phyloP scores from a whole-genome alignment of 2,113 vertebrate species.

The Aviceda subcristata region DNA sequence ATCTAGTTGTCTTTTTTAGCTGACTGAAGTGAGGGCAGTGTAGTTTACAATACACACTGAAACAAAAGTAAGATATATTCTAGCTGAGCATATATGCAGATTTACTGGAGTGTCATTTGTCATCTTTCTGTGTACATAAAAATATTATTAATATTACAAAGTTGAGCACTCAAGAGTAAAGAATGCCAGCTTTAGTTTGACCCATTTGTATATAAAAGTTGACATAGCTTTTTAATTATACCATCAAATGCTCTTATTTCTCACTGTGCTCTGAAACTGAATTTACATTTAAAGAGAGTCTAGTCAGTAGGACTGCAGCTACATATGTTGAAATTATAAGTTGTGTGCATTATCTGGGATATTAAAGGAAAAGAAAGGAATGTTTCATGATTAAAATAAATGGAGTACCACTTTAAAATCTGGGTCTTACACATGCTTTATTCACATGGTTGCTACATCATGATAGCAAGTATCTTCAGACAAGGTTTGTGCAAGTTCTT shows the following conservation, averaged over 20 bases:
- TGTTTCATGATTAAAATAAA: not conserved
- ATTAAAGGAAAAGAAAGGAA: not conserved
- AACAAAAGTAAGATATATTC: not conserved
- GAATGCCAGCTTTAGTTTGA: not conserved
- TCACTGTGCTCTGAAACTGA: not conserved
- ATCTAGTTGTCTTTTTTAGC: not conserved
- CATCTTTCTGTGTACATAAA: not conserved
- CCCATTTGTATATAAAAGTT: not conserved
- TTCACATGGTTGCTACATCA: not conserved
- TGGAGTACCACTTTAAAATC: not conserved
- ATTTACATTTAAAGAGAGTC: not conserved
- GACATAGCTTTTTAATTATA: not conserved
- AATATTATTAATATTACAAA: not conserved
- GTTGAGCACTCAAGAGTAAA: not conserved
- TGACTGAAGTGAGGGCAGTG: not conserved
- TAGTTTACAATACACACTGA: not conserved
- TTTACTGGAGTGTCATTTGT: not conserved
- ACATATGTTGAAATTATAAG: not conserved
- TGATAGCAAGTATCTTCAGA: not conserved
- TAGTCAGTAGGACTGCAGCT: not conserved
- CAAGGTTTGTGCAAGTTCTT: not conserved
- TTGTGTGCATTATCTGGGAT: not conserved
- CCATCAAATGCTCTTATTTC: not conserved
- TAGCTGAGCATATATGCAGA: not conserved
- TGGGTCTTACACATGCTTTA: rapidly evolving